phyloP scores from a whole-genome alignment of 2,113 vertebrate genomes.

The Podarcis cretensis region DNA sequence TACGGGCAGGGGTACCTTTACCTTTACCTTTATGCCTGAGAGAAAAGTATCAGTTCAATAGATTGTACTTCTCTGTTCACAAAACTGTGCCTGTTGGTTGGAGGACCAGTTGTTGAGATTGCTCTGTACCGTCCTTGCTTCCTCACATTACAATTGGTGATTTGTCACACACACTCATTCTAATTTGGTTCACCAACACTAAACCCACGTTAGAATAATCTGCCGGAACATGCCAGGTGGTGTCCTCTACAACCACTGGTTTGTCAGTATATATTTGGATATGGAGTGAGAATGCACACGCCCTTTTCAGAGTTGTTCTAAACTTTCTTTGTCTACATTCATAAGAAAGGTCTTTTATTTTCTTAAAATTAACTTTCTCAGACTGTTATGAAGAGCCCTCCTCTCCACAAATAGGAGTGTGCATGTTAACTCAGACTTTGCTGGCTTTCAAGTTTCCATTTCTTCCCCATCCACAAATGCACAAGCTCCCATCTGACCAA shows the following conservation, averaged over 20 bases:
- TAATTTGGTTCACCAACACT: neutral
- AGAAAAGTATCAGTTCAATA: neutral
- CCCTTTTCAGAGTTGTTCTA: neutral
- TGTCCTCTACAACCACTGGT: neutral
- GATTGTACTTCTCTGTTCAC: neutral
- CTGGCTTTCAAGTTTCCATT: constrained; percentile 51
- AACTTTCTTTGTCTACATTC: constrained; percentile 3
- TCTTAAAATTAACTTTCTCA: constrained; percentile 47
- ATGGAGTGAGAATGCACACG: neutral
- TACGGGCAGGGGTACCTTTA: no score
- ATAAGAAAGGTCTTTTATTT: constrained; percentile 14
- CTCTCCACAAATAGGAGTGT: neutral
- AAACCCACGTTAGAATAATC: neutral
- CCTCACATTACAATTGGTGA: neutral
- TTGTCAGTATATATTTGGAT: neutral
- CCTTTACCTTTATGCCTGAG: no score
- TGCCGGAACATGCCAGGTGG: neutral
- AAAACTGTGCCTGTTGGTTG: neutral
- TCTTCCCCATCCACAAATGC: constrained; percentile 19
- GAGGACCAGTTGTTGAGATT: neutral
- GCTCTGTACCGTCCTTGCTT: neutral
- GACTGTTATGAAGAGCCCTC: neutral
- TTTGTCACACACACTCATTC: neutral
- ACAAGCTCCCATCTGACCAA: constrained; percentile 41
- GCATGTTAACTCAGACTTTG: constrained; percentile 35